Evolutionary conservation across 2,797 vertebrate genomes (phyloP).

Genomic region (Tokudaia tokunoshimensis): DNA sequence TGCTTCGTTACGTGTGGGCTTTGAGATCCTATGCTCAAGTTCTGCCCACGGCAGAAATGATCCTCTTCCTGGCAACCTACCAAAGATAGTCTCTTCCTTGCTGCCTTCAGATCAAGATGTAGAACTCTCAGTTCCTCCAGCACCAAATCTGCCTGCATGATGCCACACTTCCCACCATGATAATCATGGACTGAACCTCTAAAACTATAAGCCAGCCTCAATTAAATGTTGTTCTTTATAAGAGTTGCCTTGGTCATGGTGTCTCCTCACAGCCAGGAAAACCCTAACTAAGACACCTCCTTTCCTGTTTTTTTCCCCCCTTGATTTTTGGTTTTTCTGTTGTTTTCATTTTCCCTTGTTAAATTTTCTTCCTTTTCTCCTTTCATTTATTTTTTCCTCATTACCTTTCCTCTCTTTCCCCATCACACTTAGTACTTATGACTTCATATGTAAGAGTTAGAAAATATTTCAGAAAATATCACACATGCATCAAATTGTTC

Average conservation of each 20-base stretch:
- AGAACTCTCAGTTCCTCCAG: not conserved
- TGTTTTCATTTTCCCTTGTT: not conserved
- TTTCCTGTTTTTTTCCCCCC: not conserved
- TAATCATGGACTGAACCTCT: not conserved
- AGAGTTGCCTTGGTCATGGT: not conserved
- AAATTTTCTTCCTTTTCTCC: not conserved
- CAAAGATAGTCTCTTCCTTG: not conserved
- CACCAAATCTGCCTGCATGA: not conserved
- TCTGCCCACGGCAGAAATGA: not conserved
- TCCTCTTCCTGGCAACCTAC: too few relatives aligned
- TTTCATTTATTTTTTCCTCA: not conserved
- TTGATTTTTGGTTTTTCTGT: constrained; percentile 31
- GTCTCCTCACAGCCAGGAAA: not conserved
- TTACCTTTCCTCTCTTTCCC: not conserved
- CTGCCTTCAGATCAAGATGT: too few relatives aligned
- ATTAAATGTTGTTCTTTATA: not conserved
- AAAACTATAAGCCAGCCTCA: not conserved
- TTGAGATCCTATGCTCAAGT: not conserved
- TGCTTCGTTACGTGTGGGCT: not conserved
- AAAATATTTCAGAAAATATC: constrained; percentile 37
- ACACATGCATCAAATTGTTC: constrained; percentile 12
- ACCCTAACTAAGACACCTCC: not conserved
- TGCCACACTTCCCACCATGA: not conserved
- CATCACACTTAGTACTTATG: constrained; percentile 27
- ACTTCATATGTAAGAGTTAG: not conserved